Base-by-base conservation (phyloP, 2,797 vertebrate species). In the Smutsia temminckii region DNA sequence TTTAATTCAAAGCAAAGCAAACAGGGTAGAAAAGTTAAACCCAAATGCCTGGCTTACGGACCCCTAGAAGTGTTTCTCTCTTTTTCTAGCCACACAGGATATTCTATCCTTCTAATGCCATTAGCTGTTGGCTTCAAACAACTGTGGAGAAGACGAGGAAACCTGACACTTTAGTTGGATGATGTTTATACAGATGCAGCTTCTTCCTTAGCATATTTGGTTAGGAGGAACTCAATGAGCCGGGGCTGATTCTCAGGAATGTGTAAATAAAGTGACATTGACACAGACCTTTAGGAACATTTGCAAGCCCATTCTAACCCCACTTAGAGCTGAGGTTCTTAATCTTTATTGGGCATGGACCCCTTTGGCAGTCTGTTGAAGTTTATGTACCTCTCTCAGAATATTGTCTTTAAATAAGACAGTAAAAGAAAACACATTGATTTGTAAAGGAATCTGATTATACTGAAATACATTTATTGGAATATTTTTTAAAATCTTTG, bases 121-220 rank as follows among this genome's bases (percentile, higher is more conserved):
- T 95, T 68, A 95, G 72, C 93, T 85, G 83, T 61, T 94, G 94
- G 96, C 71, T 95, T 95, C 92, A 95, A 97, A 88, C 92, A 93
- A 72, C 92, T 64, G 91, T 66, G 95, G 92, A 92, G 94, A 94
- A 49, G 64, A 94, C 94, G 68, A 88, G 68, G 96, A 93, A 92
- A 95, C 37, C 74, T 14, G 92, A 96, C n/a, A 3, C 97, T 55
- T n/a, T 3, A 51, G 29, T 83, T 29, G 59, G 88, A 37, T 6
- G 0, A 59, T 92, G 93, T 94, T 97, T 96, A 94, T 49, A 95
- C 95, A 97, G 97, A 97, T 96, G 95, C 16, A 17, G 89, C 61
- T 92, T 63, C 74, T 94, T 96, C 91, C 77, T 95, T 85, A 51
- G 85, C 29, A 2, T 72, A 74, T 80, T 95, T 93, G 93, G 89